These are phyloP conservation scores for Pseudochromis fuscus DNA, from an alignment of 2,797 vertebrate species.

Conservation along the genomic window DNA sequence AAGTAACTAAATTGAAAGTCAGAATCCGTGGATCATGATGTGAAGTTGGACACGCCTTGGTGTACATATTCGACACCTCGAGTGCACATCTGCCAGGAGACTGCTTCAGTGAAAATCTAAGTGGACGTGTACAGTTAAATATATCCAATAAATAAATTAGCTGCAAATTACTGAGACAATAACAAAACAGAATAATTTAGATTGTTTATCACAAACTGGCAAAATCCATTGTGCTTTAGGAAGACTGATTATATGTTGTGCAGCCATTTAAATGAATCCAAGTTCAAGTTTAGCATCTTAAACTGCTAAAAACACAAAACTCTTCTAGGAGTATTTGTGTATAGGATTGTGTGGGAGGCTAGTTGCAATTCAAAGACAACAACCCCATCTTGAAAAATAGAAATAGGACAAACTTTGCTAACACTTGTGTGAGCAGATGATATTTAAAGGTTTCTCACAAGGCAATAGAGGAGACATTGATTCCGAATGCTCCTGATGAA, in stretches of 20 bases:
- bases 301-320: no score
- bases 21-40: conserved; percentile 38
- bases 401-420: no score
- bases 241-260: no score
- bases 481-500: conserved; percentile 43
- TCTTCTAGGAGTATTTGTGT: no score
- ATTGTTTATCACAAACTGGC: neutral
- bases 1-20: conserved; percentile 28
- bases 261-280: no score
- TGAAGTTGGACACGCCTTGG: conserved; percentile 18
- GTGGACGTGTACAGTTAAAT: neutral
- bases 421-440: conserved; percentile 53
- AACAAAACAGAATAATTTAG: no score
- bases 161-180: no score
- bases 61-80: conserved; percentile 34
- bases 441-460: conserved; percentile 25
- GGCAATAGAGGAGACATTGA: conserved; percentile 58
- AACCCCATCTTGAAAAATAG: no score
- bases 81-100: conserved; percentile 22
- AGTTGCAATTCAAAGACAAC: no score
- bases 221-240: no score
- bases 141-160: neutral
- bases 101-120: conserved; percentile 4
- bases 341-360: no score
- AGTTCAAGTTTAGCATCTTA: no score